These are phyloP conservation scores for Dynastes hyllus DNA, from an alignment of 2,888 invertebrate genomes.

Conservation along the genomic window DNA sequence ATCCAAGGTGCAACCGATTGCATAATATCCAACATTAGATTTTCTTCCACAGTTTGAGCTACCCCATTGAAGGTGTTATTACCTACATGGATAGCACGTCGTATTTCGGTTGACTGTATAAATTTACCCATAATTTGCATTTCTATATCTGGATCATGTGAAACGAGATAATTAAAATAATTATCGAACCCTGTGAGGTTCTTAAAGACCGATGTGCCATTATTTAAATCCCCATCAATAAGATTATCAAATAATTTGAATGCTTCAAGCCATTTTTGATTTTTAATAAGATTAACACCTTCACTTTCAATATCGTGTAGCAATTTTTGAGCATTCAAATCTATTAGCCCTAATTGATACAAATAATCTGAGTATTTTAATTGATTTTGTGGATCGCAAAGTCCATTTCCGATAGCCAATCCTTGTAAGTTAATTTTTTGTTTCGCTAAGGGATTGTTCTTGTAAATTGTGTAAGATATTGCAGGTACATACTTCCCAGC, in stretches of 20 bases:
- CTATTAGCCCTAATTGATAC: constrained; percentile 84
- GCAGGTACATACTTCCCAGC: constrained; percentile 89
- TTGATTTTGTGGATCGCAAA: constrained; percentile 86
- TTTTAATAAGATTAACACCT: constrained; percentile 76
- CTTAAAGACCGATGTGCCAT: constrained; percentile 77
- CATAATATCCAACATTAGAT: constrained; percentile 86
- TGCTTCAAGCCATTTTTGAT: constrained; percentile 79
- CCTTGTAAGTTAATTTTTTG: constrained; percentile 82
- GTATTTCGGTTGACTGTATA: constrained; percentile 77
- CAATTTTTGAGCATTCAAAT: constrained; percentile 75
- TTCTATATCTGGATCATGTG: constrained; percentile 73
- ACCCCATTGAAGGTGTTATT: constrained; percentile 81
- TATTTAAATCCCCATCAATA: constrained; percentile 80
- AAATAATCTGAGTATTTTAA: constrained; percentile 85
- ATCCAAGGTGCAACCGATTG: constrained; percentile 85
- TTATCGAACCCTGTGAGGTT: constrained; percentile 85
- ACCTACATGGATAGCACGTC: constrained; percentile 90
- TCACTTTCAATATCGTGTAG: constrained; percentile 78
- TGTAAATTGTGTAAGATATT: constrained; percentile 81
- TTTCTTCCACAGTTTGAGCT: constrained; percentile 78
- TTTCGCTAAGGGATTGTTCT: constrained; percentile 75
- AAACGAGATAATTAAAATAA: constrained; percentile 83
- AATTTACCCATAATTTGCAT: constrained; percentile 76
- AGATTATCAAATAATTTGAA: constrained; percentile 82
- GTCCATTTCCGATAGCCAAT: constrained; percentile 85